Evolutionary conservation across 2,113 vertebrate species (phyloP), one percentile per base, ranked within the genome.

Genomic region (Phaethornis superciliosus): DNA sequence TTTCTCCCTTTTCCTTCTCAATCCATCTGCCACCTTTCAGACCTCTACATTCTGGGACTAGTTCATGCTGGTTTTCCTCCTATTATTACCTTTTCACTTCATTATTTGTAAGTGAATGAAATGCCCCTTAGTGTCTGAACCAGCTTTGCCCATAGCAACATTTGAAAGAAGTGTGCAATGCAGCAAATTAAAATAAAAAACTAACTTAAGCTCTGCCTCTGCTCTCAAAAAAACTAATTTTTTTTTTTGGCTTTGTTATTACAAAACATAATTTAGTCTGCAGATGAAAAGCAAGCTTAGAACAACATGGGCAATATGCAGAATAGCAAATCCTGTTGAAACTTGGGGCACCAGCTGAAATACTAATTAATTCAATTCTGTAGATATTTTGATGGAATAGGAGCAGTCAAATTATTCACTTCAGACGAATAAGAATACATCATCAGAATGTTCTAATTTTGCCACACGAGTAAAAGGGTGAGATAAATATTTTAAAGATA

Each of bases 401-500:
- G 26, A 74, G 54, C 30, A 86, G 58, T 86, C 56, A 82, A 93
- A 92, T 95, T 90, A 91, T 62, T 58, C 7, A 58, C 28, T 84
- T 54, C 5, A 68, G 60, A 88, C 88, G 65, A 90, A 71, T 77
- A 84, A 24, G 62, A 86, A 90, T 91, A 88, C 95, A 74, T 94
- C 72, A 92, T 81, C 86, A 93, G 35, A 82, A 77, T 68, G 30
- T 62, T 92, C 74, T 67, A 74, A 64, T 84, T 83, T 51, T 95
- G 47, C 42, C 54, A 63, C n/a, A 75, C 60, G 12, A 84, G 17
- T 56, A 80, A 87, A 89, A 94, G 22, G 23, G 4, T 7, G 56
- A 76, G 67, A 81, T 77, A 96, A 95, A 95, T 94, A 90, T 86
- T 93, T 96, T 91, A 77, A 76, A 33, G 11, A 69, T 86, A 95